Evolutionary conservation across 2,888 invertebrate genomes (phyloP).

Genomic region (Conistra vaccinii): DNA sequence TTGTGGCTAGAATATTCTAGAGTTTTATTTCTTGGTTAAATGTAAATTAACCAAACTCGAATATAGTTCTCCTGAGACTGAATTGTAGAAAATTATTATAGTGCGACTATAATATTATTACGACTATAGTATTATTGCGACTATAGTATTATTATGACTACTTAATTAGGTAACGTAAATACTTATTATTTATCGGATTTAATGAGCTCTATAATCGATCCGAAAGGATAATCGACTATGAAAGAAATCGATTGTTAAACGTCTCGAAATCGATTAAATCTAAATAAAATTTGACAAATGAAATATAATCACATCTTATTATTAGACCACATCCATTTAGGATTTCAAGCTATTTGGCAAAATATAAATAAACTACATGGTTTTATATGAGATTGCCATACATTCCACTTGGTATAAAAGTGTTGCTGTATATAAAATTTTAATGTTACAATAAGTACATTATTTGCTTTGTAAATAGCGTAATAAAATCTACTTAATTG

Average conservation of each 20-base stretch:
- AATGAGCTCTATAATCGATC: neutral
- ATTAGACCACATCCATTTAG: neutral
- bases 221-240: neutral
- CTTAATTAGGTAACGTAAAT: slow-evolving; percentile 7
- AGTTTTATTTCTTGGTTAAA: slow-evolving; percentile 9
- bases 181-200: neutral
- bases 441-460: slow-evolving; percentile 51
- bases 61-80: slow-evolving; percentile 62
- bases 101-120: no score
- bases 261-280: slow-evolving; percentile 10
- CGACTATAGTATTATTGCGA: no score
- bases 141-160: slow-evolving; percentile 13
- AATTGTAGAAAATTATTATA: slow-evolving; percentile 44
- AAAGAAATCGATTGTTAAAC: neutral
- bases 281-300: slow-evolving; percentile 25
- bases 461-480: slow-evolving; percentile 70
- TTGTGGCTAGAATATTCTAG: slow-evolving; percentile 36
- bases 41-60: slow-evolving; percentile 45
- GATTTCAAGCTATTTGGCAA: slow-evolving; percentile 11
- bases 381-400: slow-evolving; percentile 66
- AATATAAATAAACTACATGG: slow-evolving; percentile 8
- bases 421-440: slow-evolving; percentile 73
- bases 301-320: slow-evolving; percentile 5
- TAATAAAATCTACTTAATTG: slow-evolving; percentile 48
- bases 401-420: slow-evolving; percentile 68